Conservation (phyloP, 2,113 vertebrate genomes). For the Daboia siamensis region DNA sequence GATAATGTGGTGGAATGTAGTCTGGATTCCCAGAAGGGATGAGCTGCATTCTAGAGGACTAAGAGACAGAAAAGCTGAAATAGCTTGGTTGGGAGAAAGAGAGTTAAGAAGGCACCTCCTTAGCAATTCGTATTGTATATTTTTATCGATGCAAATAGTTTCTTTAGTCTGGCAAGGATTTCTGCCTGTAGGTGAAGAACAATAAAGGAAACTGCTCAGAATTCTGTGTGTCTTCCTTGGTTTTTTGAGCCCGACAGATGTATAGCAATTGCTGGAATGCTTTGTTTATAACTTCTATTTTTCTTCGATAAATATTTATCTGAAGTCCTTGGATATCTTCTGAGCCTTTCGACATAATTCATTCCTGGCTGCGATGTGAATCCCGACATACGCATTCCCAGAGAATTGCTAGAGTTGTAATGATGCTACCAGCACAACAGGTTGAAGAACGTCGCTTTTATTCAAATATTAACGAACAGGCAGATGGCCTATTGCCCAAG, state of each 20-base stretch:
- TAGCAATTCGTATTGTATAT: not conserved
- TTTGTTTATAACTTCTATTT: not conserved
- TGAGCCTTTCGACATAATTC: not conserved
- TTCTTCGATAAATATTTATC: not conserved
- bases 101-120: not conserved
- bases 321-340: not conserved
- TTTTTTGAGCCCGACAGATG: not conserved
- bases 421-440: not conserved
- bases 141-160: not conserved
- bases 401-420: not conserved
- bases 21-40: too few species aligned
- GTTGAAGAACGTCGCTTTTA: not conserved
- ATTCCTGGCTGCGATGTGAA: not conserved
- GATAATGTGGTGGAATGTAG: not conserved
- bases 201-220: not conserved
- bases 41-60: too few species aligned
- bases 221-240: not conserved
- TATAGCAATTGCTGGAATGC: not conserved
- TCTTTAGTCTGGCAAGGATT: not conserved
- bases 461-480: not conserved
- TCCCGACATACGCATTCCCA: not conserved
- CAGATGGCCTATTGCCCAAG: not conserved
- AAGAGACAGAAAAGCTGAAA: not conserved
- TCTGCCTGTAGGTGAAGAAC: not conserved
- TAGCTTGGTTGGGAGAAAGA: not conserved